phyloP scores from a whole-genome alignment of 2,113 vertebrate species.

The Ailuropoda melanoleuca region DNA sequence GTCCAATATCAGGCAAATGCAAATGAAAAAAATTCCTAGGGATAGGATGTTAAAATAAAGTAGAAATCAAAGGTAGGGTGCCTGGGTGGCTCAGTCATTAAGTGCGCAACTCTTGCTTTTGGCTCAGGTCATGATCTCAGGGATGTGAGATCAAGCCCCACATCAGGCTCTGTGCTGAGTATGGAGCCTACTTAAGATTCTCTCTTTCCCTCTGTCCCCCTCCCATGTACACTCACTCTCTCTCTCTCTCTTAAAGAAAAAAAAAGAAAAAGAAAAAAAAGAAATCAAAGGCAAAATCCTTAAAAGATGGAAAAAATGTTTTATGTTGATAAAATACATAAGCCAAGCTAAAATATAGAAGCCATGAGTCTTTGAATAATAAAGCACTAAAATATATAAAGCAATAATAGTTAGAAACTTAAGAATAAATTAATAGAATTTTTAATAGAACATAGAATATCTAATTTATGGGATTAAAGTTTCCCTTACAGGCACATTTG shows the following conservation, averaged over 20 bases:
- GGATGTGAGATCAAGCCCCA: neutral
- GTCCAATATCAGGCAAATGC: neutral
- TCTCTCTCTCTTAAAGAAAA: neutral
- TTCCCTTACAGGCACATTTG: neutral
- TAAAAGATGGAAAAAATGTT: neutral
- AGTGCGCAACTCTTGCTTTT: neutral
- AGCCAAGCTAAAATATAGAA: neutral
- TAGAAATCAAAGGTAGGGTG: neutral
- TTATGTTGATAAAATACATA: neutral
- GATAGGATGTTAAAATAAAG: neutral
- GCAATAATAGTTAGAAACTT: neutral
- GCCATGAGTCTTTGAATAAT: neutral
- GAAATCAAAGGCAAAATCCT: neutral
- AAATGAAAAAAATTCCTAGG: neutral
- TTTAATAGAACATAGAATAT: neutral
- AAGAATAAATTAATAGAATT: neutral
- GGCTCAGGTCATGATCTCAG: neutral
- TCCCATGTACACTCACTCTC: neutral
- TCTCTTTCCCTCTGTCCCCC: neutral
- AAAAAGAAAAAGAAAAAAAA: too few species aligned
- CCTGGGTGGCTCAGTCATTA: neutral
- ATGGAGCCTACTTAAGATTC: neutral
- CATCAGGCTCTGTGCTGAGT: neutral
- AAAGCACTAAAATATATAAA: neutral
- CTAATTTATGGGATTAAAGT: neutral